These are phyloP conservation scores for Clarias gariepinus DNA, from an alignment of 2,113 vertebrate species.

Conservation along the genomic window DNA sequence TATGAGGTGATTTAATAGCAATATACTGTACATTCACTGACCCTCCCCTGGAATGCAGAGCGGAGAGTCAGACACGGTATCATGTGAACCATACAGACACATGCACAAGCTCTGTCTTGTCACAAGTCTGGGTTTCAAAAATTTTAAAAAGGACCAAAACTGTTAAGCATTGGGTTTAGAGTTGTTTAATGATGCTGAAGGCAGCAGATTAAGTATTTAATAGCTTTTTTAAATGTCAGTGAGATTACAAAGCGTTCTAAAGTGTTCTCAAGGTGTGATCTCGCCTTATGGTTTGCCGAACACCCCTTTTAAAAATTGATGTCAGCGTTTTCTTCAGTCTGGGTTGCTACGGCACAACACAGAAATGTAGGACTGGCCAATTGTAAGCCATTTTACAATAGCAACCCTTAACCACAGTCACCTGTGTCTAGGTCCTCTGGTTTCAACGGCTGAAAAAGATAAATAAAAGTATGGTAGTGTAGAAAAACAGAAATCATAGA, in stretches of 20 bases:
- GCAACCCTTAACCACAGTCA: conserved; percentile 30
- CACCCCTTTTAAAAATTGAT: conserved; percentile 54
- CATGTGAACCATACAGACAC: background rate
- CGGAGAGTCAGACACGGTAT: background rate
- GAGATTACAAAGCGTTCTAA: background rate
- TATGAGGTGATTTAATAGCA: background rate
- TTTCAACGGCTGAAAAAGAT: conserved; percentile 3
- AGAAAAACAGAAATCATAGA: background rate
- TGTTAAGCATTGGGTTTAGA: background rate
- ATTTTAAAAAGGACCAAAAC: background rate
- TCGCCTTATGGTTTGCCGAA: conserved; percentile 39
- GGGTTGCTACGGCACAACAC: conserved; percentile 62
- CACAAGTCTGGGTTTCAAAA: background rate
- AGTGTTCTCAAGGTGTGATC: background rate
- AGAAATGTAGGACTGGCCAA: conserved; percentile 22
- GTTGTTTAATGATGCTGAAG: background rate
- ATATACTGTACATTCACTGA: background rate
- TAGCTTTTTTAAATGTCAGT: background rate
- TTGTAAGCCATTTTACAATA: conserved; percentile 35
- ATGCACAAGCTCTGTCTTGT: background rate
- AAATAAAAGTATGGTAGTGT: conserved; percentile 6
- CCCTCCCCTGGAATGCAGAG: background rate
- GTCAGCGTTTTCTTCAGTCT: conserved; percentile 65
- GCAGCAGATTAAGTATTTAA: background rate
- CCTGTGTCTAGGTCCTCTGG: background rate